Conservation (phyloP, 2,888 invertebrate species). For the Parnassius mnemosyne region DNA sequence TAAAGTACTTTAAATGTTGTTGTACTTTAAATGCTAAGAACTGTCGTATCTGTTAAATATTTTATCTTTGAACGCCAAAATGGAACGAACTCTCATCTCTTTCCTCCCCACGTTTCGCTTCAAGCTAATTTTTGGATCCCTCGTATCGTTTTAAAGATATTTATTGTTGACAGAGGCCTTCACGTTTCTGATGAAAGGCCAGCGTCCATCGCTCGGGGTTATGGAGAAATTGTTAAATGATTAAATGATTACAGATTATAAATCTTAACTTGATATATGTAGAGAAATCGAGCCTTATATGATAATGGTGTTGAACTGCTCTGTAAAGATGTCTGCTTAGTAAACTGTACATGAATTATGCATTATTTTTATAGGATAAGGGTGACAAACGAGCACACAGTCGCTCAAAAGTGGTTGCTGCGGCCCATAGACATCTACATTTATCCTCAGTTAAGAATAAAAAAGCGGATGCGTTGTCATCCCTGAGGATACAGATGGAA, state of each 20-base stretch:
- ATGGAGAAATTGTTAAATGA: constrained; percentile 32
- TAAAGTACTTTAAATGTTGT: background rate
- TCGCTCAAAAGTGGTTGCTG: too few relatives aligned
- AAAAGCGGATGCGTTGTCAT: too few relatives aligned
- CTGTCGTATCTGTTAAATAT: constrained; percentile 2
- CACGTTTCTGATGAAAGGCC: constrained; percentile 44
- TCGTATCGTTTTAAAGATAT: constrained; percentile 41
- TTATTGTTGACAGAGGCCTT: constrained; percentile 45
- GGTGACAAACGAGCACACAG: too few relatives aligned
- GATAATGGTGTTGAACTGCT: background rate
- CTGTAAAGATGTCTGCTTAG: too few relatives aligned
- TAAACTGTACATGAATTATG: too few relatives aligned
- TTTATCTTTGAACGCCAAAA: constrained; percentile 12
- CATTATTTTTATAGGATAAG: too few relatives aligned
- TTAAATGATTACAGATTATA: constrained; percentile 29
- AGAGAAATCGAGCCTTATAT: background rate
- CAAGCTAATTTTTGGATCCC: constrained; percentile 45
- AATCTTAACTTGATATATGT: constrained; percentile 27
- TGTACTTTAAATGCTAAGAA: background rate
- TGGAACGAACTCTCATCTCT: constrained; percentile 1
- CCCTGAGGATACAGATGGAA: too few relatives aligned
- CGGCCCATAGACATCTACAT: too few relatives aligned
- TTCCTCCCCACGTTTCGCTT: constrained; percentile 41
- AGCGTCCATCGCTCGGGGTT: constrained; percentile 39
- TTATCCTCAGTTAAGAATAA: too few relatives aligned